Percentiles rank a stretch among this genome's conserved stretches.
These are phyloP conservation scores for Sebastes kiyomatsui DNA, from an alignment of 2,797 vertebrate genomes.

Conservation along the genomic window DNA sequence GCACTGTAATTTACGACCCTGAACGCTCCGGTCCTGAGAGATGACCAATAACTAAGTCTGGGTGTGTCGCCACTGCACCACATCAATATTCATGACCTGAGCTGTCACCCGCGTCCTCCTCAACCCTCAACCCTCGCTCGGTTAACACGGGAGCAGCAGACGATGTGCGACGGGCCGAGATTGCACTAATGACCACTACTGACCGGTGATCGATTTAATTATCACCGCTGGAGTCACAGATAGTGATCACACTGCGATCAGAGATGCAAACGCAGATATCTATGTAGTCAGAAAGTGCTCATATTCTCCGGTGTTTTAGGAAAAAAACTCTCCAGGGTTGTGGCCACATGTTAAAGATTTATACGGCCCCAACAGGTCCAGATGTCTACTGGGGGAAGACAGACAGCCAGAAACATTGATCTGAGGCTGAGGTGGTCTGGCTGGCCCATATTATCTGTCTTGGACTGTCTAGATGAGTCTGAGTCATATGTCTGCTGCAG, in stretches of 20 bases:
- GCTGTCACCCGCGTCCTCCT: conserved; percentile 44
- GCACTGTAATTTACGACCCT: conserved; percentile 44
- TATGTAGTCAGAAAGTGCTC: neutral
- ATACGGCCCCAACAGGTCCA: conserved; percentile 9
- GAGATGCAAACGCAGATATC: neutral
- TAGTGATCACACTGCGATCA: conserved; percentile 44
- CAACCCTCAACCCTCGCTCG: neutral
- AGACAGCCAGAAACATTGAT: conserved; percentile 52
- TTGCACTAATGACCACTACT: conserved; percentile 48
- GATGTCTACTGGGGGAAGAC: conserved; percentile 27
- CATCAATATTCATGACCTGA: conserved; percentile 68
- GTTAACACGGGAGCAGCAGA: conserved; percentile 14
- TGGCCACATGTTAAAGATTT: conserved; percentile 9
- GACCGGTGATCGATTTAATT: conserved; percentile 66
- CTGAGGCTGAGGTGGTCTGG: conserved; percentile 43
- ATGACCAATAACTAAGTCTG: conserved; percentile 61
- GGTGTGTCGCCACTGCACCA: conserved; percentile 50
- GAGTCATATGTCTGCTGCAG: conserved; percentile 38
- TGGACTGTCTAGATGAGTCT: conserved; percentile 43
- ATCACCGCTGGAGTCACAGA: conserved; percentile 51
- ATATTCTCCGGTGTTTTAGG: neutral
- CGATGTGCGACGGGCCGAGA: neutral
- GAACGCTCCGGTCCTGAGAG: conserved; percentile 9
- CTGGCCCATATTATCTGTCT: conserved; percentile 25
- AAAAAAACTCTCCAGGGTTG: neutral